Conservation (phyloP, 2,113 vertebrate species). For the Tor tambroides region DNA sequence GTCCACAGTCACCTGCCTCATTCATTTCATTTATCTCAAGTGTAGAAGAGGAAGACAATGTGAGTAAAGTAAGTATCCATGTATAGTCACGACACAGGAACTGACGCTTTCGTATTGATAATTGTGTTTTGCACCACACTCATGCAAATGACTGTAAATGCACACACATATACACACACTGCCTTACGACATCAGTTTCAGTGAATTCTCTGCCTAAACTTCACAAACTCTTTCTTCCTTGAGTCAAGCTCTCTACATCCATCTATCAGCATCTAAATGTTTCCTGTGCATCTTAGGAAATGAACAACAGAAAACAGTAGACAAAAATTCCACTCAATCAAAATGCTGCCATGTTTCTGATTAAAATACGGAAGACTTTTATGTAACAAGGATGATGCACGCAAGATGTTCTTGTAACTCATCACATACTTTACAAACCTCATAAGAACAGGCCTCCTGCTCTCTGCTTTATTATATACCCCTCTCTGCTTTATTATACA, state of each 20-base stretch:
- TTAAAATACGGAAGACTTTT: constrained; percentile 84
- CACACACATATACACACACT: not conserved
- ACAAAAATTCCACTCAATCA: constrained; percentile 7
- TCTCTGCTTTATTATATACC: constrained; percentile 98
- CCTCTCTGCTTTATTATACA: too few species aligned
- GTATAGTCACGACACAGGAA: not conserved
- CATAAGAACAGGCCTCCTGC: constrained; percentile 95
- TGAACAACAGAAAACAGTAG: constrained; percentile 12
- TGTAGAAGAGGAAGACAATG: not conserved
- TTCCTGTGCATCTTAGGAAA: constrained; percentile 1
- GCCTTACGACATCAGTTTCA: not conserved
- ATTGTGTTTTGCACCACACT: not conserved
- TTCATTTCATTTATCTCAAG: not conserved
- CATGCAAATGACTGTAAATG: constrained; percentile 6
- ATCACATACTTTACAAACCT: constrained; percentile 98
- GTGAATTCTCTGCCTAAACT: not conserved
- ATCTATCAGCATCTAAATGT: not conserved
- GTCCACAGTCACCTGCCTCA: constrained; percentile 42
- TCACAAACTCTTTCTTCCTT: not conserved
- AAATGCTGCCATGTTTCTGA: constrained; percentile 80
- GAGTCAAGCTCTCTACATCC: not conserved
- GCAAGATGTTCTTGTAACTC: constrained; percentile 97
- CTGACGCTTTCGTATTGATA: not conserved
- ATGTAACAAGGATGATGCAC: constrained; percentile 94
- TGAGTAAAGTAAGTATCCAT: not conserved